Percentiles rank a stretch among this genome's conserved stretches.
Conservation (phyloP, 1,140 invertebrate genomes). For the Cyphomyrmex costatus region DNA sequence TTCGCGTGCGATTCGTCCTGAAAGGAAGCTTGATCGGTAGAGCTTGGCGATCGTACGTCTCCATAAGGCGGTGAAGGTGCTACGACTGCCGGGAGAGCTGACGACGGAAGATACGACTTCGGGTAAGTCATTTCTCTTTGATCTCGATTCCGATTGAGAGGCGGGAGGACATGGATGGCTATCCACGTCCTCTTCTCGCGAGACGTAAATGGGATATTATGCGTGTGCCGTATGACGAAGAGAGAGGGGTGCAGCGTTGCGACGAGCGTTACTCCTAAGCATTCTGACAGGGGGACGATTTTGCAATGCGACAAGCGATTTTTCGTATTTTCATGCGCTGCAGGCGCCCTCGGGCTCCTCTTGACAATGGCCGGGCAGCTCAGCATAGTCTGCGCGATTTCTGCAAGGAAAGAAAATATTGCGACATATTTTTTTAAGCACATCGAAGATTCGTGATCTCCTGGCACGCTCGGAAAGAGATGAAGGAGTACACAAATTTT, state of each 20-base stretch:
- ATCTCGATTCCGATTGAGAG: background rate
- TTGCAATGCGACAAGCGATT: background rate
- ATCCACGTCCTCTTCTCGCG: background rate
- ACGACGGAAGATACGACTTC: too few relatives aligned
- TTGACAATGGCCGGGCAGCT: slow-evolving; percentile 80
- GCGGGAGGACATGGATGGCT: background rate
- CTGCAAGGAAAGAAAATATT: slow-evolving; percentile 80
- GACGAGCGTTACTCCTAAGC: slow-evolving; percentile 16
- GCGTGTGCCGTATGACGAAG: slow-evolving; percentile 5
- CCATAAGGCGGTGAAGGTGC: background rate
- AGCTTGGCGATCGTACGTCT: background rate
- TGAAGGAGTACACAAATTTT: too few relatives aligned
- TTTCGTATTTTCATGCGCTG: slow-evolving; percentile 20
- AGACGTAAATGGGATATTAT: background rate
- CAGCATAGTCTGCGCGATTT: slow-evolving; percentile 79
- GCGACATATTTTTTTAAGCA: slow-evolving; percentile 29
- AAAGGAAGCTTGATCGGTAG: background rate
- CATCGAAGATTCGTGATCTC: too few relatives aligned
- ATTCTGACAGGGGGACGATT: slow-evolving; percentile 4
- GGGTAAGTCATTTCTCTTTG: background rate
- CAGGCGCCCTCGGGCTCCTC: slow-evolving; percentile 57
- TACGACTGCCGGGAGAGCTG: background rate
- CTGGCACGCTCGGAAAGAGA: too few relatives aligned
- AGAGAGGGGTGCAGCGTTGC: background rate
- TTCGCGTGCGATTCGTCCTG: slow-evolving; percentile 16